Base-by-base conservation (phyloP, 2,888 invertebrate genomes). In the Imbricaverruca yamaguchii region DNA sequence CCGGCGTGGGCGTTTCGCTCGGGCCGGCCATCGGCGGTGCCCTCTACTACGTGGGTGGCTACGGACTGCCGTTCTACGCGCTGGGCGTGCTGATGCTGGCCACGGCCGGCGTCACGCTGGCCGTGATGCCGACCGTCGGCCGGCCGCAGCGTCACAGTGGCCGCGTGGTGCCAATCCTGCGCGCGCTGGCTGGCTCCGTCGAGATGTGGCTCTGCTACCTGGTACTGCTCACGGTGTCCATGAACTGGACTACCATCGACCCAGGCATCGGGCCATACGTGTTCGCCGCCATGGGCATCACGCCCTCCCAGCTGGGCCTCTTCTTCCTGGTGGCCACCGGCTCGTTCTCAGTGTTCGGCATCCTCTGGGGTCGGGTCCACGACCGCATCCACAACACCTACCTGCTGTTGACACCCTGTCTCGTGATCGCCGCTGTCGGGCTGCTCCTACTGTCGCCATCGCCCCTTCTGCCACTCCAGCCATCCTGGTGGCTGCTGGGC, bases 21-120 rank as follows among this genome's bases (percentile, higher is more conserved):
- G 94, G 94, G 10, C 94, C 94, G 0, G 93, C 93, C 15, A 89
- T 94, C 80, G 94, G 94, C 78, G 93, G 94, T 7, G 87, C 92
- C 25, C 86, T 94, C 13, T 94, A 93, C 89, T 89, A 93, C 93
- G 88, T 92, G 86, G 93, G 93, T 85, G 94, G 94, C 84, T 94
- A 93, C 87, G 91, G 91, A 82, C 86, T 93, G 85, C 93, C 94
- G 84, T 94, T 94, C 87, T 92, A 91, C 88, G 90, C 90, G 84
- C 89, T 94, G 83, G 94, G 94, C 83, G 86, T 90, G 57, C 87
- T 91, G 63, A 92, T 93, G 91, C 88, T 93, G 56, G 83, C 90
- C 23, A 90, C 90, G 21, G 90, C 92, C 69, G 92, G 93, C 8
- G 87, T 93, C 83, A 92, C 91, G 86, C 89, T 88, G 86, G 90